Evolutionary conservation across 1,140 invertebrate species (phyloP).

Genomic region (Brachionus sp.): DNA sequence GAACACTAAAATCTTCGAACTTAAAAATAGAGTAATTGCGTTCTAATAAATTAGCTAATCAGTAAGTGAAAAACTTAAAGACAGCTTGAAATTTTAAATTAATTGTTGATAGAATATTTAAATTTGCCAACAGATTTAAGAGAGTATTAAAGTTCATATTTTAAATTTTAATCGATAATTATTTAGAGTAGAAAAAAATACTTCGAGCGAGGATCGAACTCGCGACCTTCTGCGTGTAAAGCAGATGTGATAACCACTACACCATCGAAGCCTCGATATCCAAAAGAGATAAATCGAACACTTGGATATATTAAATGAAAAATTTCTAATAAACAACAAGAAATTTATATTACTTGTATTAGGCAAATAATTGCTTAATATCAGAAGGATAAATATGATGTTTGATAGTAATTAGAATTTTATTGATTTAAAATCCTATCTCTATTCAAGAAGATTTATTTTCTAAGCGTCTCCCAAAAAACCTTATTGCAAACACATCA

Average conservation of each 20-base stretch:
- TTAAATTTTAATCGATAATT: background rate
- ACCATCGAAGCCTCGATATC: slow-evolving; percentile 47
- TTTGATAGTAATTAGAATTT: slow-evolving; percentile 34
- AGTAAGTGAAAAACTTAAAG: background rate
- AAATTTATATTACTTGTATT: background rate
- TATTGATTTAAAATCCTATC: background rate
- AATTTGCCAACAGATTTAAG: no score
- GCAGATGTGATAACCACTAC: slow-evolving; percentile 50
- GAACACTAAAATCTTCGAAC: no score
- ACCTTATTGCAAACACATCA: background rate
- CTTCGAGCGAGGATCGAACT: slow-evolving; percentile 49
- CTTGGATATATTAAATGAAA: background rate
- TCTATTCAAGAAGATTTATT: background rate
- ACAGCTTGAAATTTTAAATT: background rate
- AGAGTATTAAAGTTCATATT: background rate
- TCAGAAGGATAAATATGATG: background rate
- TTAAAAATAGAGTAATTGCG: no score
- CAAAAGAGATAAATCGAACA: background rate
- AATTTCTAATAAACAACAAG: background rate
- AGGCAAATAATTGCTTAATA: background rate
- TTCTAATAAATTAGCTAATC: background rate
- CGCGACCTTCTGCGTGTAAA: slow-evolving; percentile 50
- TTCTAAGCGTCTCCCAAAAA: background rate
- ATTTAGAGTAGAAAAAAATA: slow-evolving; percentile 33
- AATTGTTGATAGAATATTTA: background rate